These are phyloP conservation scores for Laupala kohalensis DNA, from an alignment of 1,140 invertebrate genomes.

Conservation along the genomic window DNA sequence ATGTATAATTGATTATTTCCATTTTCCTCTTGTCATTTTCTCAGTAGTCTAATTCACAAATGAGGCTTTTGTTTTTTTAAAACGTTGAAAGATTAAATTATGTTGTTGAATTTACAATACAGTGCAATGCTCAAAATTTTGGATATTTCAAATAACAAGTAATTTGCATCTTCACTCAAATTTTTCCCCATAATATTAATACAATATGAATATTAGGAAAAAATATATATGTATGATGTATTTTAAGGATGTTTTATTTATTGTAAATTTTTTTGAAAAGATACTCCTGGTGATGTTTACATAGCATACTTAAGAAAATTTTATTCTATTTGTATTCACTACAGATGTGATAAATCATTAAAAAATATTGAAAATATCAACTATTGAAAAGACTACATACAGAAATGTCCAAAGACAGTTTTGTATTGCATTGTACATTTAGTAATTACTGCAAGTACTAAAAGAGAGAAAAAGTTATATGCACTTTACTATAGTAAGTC, in stretches of 20 bases:
- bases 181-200: too few relatives aligned
- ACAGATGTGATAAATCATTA: too few relatives aligned
- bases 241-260: too few relatives aligned
- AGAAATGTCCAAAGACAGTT: not conserved
- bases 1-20: not conserved
- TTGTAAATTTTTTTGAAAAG: too few relatives aligned
- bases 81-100: not conserved
- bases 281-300: too few relatives aligned
- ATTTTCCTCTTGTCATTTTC: not conserved
- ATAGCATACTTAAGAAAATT: too few relatives aligned
- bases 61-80: not conserved
- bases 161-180: too few relatives aligned
- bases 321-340: too few relatives aligned
- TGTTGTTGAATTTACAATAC: not conserved
- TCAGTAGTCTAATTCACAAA: not conserved
- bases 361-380: not conserved
- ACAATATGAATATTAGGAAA: too few relatives aligned
- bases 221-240: too few relatives aligned
- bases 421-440: not conserved
- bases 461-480: not conserved
- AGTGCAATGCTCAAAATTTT: not conserved
- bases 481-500: not conserved
- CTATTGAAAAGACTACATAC: not conserved
- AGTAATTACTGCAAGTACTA: not conserved
- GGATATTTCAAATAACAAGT: not conserved